Percentiles rank a stretch among this genome's conserved stretches.
phyloP scores from a whole-genome alignment of 2,113 vertebrate genomes.

The Pyxicephalus adspersus region DNA sequence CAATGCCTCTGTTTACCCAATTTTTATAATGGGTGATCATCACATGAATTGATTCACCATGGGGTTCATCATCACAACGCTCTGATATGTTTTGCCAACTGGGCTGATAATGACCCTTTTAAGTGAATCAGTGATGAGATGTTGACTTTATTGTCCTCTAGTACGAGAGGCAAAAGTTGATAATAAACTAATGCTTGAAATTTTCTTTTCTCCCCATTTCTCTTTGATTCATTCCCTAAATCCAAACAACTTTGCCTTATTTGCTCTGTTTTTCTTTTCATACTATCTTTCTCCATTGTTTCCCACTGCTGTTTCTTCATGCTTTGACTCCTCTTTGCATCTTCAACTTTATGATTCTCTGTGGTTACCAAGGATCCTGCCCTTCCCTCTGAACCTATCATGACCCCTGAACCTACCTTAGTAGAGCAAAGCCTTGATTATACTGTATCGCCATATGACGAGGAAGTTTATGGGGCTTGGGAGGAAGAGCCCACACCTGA shows the following conservation, averaged over 20 bases:
- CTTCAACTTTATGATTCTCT: constrained; percentile 9
- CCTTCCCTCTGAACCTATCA: constrained; percentile 29
- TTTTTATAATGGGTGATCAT: constrained; percentile 10
- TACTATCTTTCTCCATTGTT: constrained; percentile 32
- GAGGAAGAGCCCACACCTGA: constrained; percentile 44
- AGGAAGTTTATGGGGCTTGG: constrained; percentile 46
- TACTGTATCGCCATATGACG: constrained; percentile 36
- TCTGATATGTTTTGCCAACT: background rate
- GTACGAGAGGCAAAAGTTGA: background rate
- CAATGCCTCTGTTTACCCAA: constrained; percentile 25
- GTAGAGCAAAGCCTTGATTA: constrained; percentile 46
- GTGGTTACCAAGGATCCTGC: constrained; percentile 44
- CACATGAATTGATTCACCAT: constrained; percentile 7
- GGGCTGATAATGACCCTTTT: constrained; percentile 30
- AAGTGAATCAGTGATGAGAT: constrained; percentile 36
- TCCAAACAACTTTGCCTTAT: constrained; percentile 12
- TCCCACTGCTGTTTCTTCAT: background rate
- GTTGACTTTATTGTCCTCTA: background rate
- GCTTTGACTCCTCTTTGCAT: constrained; percentile 14
- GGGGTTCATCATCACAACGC: constrained; percentile 23
- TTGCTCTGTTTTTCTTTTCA: constrained; percentile 56
- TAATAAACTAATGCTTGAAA: constrained; percentile 50
- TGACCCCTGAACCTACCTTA: constrained; percentile 44
- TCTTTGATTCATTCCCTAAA: background rate
- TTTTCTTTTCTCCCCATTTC: constrained; percentile 53